These are phyloP conservation scores for Limosa lapponica DNA, from an alignment of 2,797 vertebrate genomes.

Conservation along the genomic window DNA sequence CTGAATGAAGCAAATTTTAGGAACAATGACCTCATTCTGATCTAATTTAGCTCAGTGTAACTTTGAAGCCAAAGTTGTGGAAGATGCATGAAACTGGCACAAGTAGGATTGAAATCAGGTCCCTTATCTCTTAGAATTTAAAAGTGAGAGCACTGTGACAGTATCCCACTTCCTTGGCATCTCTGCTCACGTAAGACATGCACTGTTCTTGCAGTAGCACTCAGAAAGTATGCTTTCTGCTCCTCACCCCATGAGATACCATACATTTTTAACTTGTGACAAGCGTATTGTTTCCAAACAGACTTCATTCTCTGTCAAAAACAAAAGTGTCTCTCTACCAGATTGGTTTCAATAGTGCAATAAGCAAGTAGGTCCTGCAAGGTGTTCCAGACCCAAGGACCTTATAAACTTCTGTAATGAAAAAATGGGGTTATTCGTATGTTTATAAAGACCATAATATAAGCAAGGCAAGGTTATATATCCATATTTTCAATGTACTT, in stretches of 20 bases:
- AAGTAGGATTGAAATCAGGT: conserved; percentile 13
- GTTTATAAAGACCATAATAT: neutral
- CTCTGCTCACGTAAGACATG: neutral
- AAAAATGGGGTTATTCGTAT: neutral
- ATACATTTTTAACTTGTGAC: neutral
- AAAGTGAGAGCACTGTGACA: neutral
- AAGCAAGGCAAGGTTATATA: neutral
- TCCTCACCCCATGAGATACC: neutral
- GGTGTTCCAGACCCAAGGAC: neutral
- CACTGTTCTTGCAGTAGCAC: neutral
- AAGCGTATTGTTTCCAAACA: neutral
- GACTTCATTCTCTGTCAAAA: neutral
- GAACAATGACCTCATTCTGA: conserved; percentile 43
- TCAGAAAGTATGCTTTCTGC: neutral
- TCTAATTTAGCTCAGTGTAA: conserved; percentile 20
- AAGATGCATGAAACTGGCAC: conserved; percentile 14
- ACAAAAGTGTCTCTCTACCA: neutral
- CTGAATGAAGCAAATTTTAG: conserved; percentile 50
- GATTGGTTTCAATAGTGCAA: neutral
- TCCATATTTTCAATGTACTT: neutral
- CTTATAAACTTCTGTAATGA: neutral
- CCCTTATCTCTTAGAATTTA: neutral
- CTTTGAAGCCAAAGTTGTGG: conserved; percentile 12
- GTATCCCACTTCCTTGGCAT: neutral
- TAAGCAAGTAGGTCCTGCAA: neutral